phyloP scores from a whole-genome alignment of 2,888 invertebrate genomes.

The Rotaria sp. region DNA sequence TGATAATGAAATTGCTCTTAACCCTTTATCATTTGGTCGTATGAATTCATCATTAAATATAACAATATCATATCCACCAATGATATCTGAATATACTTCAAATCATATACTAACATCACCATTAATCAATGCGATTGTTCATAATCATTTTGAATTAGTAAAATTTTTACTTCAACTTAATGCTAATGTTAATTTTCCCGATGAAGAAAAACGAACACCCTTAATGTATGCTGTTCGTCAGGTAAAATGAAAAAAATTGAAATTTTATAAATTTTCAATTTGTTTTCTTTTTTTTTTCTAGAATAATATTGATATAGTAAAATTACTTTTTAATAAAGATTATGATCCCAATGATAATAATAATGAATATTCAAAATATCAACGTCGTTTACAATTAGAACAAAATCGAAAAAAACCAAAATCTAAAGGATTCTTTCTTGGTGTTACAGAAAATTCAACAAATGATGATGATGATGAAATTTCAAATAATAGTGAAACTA shows the following conservation, averaged over 20 bases:
- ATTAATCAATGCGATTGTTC: not conserved
- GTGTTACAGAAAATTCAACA: not conserved
- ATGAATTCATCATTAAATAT: too few relatives aligned
- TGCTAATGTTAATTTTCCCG: constrained; percentile 45
- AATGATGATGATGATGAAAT: too few relatives aligned
- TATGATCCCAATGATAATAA: not conserved
- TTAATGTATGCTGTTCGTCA: constrained; percentile 57
- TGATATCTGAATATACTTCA: not conserved
- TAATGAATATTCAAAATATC: not conserved
- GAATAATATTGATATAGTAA: not conserved
- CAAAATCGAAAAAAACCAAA: not conserved
- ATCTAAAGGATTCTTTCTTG: not conserved
- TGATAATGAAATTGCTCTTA: not conserved
- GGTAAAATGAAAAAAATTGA: not conserved
- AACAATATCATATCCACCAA: not conserved
- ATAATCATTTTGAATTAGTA: not conserved
- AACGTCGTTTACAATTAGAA: not conserved
- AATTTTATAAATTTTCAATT: too few relatives aligned
- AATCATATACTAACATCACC: not conserved
- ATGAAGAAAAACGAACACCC: constrained; percentile 57
- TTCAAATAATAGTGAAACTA: not conserved
- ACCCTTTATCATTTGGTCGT: not conserved
- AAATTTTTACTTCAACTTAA: not conserved
- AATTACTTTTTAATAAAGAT: not conserved
- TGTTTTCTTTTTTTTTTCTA: not conserved